Evolutionary conservation across 37 sponge, comb jelly and placozoan species (phyloP).

Genomic region (Oscarella lobularis): DNA sequence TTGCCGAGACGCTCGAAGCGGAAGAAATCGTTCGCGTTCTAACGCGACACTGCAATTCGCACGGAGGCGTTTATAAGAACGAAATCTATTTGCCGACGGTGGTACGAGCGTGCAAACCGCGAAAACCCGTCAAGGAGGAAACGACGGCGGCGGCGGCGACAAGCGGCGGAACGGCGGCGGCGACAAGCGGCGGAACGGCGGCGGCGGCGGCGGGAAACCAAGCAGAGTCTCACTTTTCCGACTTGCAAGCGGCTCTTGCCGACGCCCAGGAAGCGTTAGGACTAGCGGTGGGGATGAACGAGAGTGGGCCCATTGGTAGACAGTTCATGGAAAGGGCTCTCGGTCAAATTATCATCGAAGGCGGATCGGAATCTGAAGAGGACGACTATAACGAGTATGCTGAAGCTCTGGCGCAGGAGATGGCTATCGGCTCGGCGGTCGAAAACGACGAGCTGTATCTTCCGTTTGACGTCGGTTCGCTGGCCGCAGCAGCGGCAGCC

Average conservation of each 20-base stretch:
- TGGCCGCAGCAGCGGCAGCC: too few relatives aligned
- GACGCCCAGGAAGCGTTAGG: not conserved
- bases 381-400: not conserved
- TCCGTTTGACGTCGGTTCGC: not conserved
- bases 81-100: constrained; percentile 15
- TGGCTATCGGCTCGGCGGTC: not conserved
- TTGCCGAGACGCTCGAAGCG: constrained; percentile 16
- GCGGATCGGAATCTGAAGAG: not conserved
- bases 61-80: constrained; percentile 54
- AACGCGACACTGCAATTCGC: constrained; percentile 10
- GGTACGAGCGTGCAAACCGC: not conserved
- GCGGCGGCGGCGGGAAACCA: constrained; percentile 1
- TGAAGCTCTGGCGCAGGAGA: not conserved
- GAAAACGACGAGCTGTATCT: not conserved
- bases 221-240: not conserved
- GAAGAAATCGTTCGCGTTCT: constrained; percentile 14
- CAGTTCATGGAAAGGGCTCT: not conserved
- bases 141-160: not conserved
- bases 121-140: constrained; percentile 5
- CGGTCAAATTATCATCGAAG: not conserved
- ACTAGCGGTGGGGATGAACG: not conserved
- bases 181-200: not conserved
- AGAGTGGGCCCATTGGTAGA: too few relatives aligned
- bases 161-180: not conserved
- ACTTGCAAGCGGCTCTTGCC: not conserved